These are phyloP conservation scores for Oceanodroma leucorhoa DNA, from an alignment of 2,797 vertebrate genomes.

Conservation along the genomic window DNA sequence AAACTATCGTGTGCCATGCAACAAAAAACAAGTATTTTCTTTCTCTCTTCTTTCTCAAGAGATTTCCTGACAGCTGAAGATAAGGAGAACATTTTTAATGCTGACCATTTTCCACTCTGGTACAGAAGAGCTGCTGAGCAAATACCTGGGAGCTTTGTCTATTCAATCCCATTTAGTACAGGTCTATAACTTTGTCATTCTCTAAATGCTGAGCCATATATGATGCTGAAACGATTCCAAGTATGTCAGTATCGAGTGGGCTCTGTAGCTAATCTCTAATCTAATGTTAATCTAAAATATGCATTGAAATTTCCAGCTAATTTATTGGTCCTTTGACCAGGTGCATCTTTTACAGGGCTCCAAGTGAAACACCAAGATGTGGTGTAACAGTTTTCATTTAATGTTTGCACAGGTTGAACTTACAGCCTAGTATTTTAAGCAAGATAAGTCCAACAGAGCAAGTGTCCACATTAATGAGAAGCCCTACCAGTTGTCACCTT, in stretches of 20 bases:
- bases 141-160: slow-evolving; percentile 94
- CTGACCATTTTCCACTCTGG: slow-evolving; percentile 97
- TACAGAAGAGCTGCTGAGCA: slow-evolving; percentile 97
- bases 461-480: not conserved
- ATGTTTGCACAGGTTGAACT: not conserved
- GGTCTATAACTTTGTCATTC: slow-evolving; percentile 72
- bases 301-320: not conserved
- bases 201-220: not conserved
- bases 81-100: slow-evolving; percentile 96
- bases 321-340: not conserved
- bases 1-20: not conserved
- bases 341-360: not conserved
- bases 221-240: not conserved
- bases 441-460: not conserved
- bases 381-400: not conserved
- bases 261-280: not conserved
- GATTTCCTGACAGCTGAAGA: slow-evolving; percentile 96
- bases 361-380: not conserved
- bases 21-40: slow-evolving; percentile 9
- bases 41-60: slow-evolving; percentile 83
- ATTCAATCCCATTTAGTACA: slow-evolving; percentile 93
- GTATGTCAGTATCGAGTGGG: not conserved
- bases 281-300: not conserved
- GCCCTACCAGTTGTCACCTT: not conserved
- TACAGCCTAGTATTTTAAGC: not conserved